Conservation (phyloP, 1,140 invertebrate genomes). For the Melitaea cinxia region DNA sequence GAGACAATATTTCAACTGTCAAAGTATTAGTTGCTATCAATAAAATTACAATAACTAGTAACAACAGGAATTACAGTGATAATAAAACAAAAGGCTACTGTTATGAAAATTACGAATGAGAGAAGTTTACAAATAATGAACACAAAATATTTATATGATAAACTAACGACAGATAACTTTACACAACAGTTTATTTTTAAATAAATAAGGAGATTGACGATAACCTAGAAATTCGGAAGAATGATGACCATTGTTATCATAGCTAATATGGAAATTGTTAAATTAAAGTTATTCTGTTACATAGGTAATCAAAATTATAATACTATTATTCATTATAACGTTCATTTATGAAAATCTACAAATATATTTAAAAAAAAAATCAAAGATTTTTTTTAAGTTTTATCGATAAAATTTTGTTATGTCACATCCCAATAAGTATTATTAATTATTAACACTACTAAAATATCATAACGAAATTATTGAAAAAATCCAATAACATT, state of each 20-base stretch:
- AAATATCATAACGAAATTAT: background rate
- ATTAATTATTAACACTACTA: background rate
- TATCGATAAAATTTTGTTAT: no score
- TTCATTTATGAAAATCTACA: no score
- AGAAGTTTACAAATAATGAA: constrained; percentile 43
- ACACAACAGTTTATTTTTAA: constrained; percentile 40
- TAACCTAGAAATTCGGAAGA: constrained; percentile 39
- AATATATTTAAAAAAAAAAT: no score
- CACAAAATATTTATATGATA: constrained; percentile 43
- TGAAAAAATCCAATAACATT: background rate
- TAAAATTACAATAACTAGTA: constrained; percentile 12
- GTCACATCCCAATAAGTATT: no score
- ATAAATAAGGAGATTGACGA: constrained; percentile 51
- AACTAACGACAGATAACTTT: constrained; percentile 43
- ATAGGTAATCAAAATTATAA: no score
- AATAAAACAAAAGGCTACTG: constrained; percentile 33
- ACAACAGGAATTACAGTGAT: constrained; percentile 21
- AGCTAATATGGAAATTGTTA: background rate
- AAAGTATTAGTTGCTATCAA: background rate
- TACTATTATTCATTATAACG: no score
- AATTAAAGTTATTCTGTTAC: background rate
- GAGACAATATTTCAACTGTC: background rate
- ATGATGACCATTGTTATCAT: background rate
- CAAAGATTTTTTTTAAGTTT: no score
- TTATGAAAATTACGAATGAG: constrained; percentile 20